Evolutionary conservation across 2,888 invertebrate genomes (phyloP).

Genomic region (Lasioglossum oenotherae): DNA sequence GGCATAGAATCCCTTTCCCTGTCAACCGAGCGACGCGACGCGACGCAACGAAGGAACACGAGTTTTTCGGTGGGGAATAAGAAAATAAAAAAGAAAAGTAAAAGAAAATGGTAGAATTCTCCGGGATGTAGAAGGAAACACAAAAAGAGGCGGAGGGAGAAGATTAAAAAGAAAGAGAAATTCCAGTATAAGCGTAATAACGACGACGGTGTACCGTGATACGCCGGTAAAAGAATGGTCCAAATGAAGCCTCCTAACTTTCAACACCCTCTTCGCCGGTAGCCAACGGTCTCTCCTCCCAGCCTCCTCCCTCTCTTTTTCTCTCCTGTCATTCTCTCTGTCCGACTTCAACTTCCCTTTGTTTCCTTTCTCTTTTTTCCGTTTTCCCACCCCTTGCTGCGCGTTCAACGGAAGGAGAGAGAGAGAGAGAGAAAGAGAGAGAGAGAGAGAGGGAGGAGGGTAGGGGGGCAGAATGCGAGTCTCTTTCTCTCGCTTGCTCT

Average conservation of each 20-base stretch:
- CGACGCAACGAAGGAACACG: not conserved
- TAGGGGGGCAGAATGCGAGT: no score
- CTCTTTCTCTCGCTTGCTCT: conserved; percentile 27
- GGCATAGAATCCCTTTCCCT: not conserved
- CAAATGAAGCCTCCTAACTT: conserved; percentile 83
- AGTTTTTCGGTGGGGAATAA: conserved; percentile 8
- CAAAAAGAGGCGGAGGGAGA: conserved; percentile 26
- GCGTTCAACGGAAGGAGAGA: not conserved
- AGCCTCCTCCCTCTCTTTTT: not conserved
- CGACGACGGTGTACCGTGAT: conserved; percentile 66
- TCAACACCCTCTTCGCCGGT: conserved; percentile 77
- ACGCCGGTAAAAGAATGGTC: conserved; percentile 78
- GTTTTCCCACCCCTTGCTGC: conserved; percentile 13
- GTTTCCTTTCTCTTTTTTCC: conserved; percentile 29
- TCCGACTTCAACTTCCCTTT: conserved; percentile 18
- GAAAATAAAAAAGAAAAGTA: not conserved
- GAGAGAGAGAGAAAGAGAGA: not conserved
- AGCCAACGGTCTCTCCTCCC: conserved; percentile 36
- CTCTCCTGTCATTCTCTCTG: conserved; percentile 13
- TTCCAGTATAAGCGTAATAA: conserved; percentile 70
- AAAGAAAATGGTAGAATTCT: conserved; percentile 5
- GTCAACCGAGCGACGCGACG: not conserved
- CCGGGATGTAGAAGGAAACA: not conserved
- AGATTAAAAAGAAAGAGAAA: conserved; percentile 40
- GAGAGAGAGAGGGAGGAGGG: no score